Evolutionary conservation across 2,113 vertebrate species (phyloP), one percentile per base, ranked within the genome.

Genomic region (Rhabdomys dilectus): DNA sequence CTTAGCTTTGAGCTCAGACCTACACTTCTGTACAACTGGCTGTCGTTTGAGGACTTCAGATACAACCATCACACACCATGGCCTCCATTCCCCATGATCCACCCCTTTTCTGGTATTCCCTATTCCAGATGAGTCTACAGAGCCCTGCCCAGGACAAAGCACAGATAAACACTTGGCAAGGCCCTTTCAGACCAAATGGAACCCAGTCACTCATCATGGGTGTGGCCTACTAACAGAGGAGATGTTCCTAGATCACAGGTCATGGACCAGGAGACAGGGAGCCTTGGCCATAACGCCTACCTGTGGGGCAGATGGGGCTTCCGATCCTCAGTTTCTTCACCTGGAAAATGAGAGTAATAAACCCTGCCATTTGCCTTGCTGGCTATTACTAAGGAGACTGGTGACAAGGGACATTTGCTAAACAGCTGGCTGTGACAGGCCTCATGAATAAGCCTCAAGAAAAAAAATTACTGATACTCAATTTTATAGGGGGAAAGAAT

Each of bases 401-500:
- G 22, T n/a, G 17, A 34, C 22, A 39, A 56, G 24, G 13, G 70
- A 12, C 70, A 56, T 88, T 48, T 64, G 15, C 26, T 78, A 29
- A 77, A 48, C 26, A 60, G 56, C 58, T 77, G 31, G 42, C 11
- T 56, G 34, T 11, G 72, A 19, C 77, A 77, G 66, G 81, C 77
- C 91, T 73, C 60, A 10, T 26, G 21, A n/a, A 76, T 75, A 94
- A 31, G 24, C 62, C 72, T 91, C 86, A 62, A 62, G 24, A 7
- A 34, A 84, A 64, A 68, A 87, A 10, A 72, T 72, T 19, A 72
- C 64, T 58, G 80, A 45, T 1, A 75, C 72, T 68, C 51, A 94
- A 95, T 48, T 91, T 80, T 97, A 66, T 53, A 85, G 51, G 72
- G 88, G 39, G 39, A 91, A 80, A 92, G 77, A 88, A 78, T 13